phyloP scores from a whole-genome alignment of 2,113 vertebrate species.

The Sylvietta virens region DNA sequence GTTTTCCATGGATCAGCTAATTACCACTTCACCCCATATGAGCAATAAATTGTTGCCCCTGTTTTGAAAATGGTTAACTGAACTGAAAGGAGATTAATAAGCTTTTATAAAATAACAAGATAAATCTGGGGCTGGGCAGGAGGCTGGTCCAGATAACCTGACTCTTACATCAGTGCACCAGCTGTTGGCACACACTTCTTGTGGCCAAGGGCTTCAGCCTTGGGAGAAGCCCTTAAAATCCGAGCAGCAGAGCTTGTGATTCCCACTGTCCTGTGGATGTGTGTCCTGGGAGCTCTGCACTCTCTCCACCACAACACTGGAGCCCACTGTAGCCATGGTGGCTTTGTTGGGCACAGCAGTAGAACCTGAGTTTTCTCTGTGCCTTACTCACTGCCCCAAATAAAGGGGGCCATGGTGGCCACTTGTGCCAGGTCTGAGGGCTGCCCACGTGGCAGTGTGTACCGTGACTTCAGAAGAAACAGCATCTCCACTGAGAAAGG shows the following conservation, averaged over 20 bases:
- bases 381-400: not conserved
- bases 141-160: not conserved
- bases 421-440: not conserved
- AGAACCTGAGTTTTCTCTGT: not conserved
- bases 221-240: not conserved
- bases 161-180: not conserved
- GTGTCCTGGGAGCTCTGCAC: not conserved
- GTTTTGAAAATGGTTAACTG: constrained; percentile 1
- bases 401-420: not conserved
- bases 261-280: fast-evolving
- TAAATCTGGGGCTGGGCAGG: not conserved
- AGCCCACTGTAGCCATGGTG: not conserved
- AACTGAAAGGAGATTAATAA: not conserved
- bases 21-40: not conserved
- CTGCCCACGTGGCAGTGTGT: not conserved
- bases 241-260: fast-evolving
- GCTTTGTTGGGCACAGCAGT: not conserved
- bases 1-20: not conserved
- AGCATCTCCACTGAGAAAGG: not conserved
- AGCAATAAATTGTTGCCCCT: not conserved
- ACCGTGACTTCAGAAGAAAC: not conserved
- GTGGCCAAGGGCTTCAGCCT: not conserved
- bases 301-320: fast-evolving
- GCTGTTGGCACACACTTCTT: not conserved
- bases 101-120: not conserved